Evolutionary conservation across 2,888 invertebrate species (phyloP), one percentile per base, ranked within the genome.

Genomic region (Latheticus oryzae): DNA sequence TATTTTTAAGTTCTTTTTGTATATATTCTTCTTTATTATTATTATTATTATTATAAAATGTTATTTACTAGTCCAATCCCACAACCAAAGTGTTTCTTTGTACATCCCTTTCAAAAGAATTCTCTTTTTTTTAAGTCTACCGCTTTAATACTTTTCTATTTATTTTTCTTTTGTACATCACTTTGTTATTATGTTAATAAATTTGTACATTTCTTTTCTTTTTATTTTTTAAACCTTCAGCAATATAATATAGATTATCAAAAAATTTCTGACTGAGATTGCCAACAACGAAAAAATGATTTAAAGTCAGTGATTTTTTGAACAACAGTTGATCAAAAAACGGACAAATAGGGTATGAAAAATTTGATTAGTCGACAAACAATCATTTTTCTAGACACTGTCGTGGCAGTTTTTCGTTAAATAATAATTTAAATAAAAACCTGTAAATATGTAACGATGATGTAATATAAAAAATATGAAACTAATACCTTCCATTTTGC

Each of bases 401-500:
- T 26, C 42, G 12, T 32, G 33, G 24, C 26, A 43, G 19, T 5
- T 35, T 43, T 45, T n/a, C 5, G 21, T 43, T 43, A 30, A 15
- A n/a, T n/a, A 28, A 11, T 12, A 24, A 23, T 30, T 43, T 43
- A 52, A 51, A 28, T 51, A 57, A 57, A n/a, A 47, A 45, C 24
- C 54, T 65, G 66, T 65, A 67, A 61, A 62, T 64, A 62, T 63
- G 62, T 65, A 62, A 68, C n/a, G n/a, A n/a, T 51, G 58, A 58
- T 62, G 50, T 58, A 59, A 55, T 60, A 61, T 57, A 60, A 60
- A 19, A n/a, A 58, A 62, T 35, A 70, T 69, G 76, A 75, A 78
- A 77, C 75, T 73, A 67, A 73, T 75, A 78, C 78, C 78, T 78
- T 78, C 78, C 78, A 78, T 74, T 76, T 77, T 78, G 77, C 77